Percentiles rank a stretch among this genome's conserved stretches.
These are phyloP conservation scores for Edolisoma coerulescens DNA, from an alignment of 2,113 vertebrate species.

Conservation along the genomic window DNA sequence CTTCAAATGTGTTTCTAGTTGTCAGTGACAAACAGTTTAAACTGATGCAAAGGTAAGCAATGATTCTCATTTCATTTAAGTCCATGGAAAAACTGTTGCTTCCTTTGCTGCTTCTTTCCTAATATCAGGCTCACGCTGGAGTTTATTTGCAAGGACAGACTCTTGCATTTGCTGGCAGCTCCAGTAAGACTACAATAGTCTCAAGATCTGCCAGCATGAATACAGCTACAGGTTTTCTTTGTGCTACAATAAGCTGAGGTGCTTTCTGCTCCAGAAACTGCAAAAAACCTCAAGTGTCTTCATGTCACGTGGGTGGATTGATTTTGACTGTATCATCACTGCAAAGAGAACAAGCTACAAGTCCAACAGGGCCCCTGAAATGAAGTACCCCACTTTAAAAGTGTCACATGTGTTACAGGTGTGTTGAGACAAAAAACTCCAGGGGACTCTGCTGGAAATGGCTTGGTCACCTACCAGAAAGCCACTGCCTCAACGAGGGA, in stretches of 20 bases:
- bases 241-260: neutral
- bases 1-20: neutral
- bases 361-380: neutral
- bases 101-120: neutral
- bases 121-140: neutral
- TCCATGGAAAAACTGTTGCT: neutral
- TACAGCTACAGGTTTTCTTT: neutral
- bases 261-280: neutral
- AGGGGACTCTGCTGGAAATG: neutral
- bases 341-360: neutral
- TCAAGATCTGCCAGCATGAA: neutral
- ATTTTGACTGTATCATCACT: neutral
- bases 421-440: neutral
- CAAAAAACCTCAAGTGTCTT: neutral
- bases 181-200: neutral
- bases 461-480: neutral
- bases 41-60: neutral
- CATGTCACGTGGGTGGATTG: neutral
- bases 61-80: neutral
- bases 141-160: neutral
- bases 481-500: fast-evolving
- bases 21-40: neutral
- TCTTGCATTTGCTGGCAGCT: neutral
- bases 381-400: neutral
- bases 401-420: fast-evolving